Evolutionary conservation across 2,113 vertebrate species (phyloP), one percentile per base, ranked within the genome.

Genomic region (Tachysurus vachellii): DNA sequence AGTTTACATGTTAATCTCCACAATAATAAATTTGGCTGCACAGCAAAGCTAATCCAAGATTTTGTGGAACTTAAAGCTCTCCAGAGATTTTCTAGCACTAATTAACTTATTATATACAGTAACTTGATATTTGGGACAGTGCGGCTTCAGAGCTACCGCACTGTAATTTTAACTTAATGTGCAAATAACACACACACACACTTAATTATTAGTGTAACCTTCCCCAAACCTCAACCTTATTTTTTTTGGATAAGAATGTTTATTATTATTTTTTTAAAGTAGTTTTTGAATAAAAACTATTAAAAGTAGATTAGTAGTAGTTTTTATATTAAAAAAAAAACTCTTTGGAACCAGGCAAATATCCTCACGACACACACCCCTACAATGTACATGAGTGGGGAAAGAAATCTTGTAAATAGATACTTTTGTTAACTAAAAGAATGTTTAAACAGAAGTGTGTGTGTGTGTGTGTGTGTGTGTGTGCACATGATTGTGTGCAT

Each of bases 71-170:
- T 75, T 80, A 84, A 57, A 64, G 64, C 76, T 88, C 84, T 61
- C 83, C 59, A 75, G 84, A 84, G 59, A 88, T 2, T 47, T 56
- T 56, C 50, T 16, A 44, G 13, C 68, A 61, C 54, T 82, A 77
- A 87, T 87, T 75, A 82, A 85, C 87, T 81, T 16, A n/a, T n/a
- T n/a, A n/a, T n/a, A n/a, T n/a, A n/a, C n/a, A n/a, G n/a, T n/a
- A n/a, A n/a, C n/a, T n/a, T 54, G 50, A 84, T 86, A 88, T 88
- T 81, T 81, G 64, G 81, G 80, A 36, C 86, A 88, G 75, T 42
- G 16, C 12, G 47, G 28, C 59, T 56, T 53, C 44, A 75, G 84
- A 81, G 64, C 75, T 26, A 59, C 23, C 73, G 28, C 56, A 14
- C 66, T 68, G 85, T 84, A 57, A 54, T 16, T 44, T 28, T 50